These are phyloP conservation scores for Andrena chrysosceles DNA, from an alignment of 2,888 invertebrate genomes.

Conservation along the genomic window DNA sequence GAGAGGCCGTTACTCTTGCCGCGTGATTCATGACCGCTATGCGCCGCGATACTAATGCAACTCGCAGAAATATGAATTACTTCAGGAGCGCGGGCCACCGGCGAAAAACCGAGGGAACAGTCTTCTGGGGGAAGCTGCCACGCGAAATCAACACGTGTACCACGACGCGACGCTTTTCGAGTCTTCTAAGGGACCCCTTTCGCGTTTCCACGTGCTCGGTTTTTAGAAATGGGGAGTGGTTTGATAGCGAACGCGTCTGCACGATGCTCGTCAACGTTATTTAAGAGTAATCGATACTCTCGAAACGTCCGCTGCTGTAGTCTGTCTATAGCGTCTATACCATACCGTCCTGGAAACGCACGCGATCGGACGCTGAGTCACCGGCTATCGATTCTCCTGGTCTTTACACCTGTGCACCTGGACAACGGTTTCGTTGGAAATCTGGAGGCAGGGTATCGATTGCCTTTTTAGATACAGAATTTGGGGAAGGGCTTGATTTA, in stretches of 20 bases:
- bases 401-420: constrained; percentile 44
- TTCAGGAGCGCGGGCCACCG: neutral
- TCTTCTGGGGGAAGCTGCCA: neutral
- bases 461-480: neutral
- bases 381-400: constrained; percentile 46
- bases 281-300: constrained; percentile 57
- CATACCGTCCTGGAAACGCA: constrained; percentile 15
- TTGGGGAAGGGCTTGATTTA: too few species aligned
- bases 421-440: neutral
- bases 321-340: constrained; percentile 5
- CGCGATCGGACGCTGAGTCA: constrained; percentile 44
- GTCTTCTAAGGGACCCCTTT: neutral
- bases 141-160: neutral
- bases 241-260: constrained; percentile 11
- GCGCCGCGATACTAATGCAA: constrained; percentile 18
- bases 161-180: neutral
- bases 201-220: neutral
- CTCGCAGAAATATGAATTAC: constrained; percentile 10
- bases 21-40: constrained; percentile 26
- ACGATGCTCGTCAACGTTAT: constrained; percentile 34
- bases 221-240: neutral
- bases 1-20: constrained; percentile 25
- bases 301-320: constrained; percentile 27
- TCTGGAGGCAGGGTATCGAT: neutral
- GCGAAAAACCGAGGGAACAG: neutral